Conservation (phyloP, 2,888 invertebrate genomes). For the Mesorhabditis sp. region DNA sequence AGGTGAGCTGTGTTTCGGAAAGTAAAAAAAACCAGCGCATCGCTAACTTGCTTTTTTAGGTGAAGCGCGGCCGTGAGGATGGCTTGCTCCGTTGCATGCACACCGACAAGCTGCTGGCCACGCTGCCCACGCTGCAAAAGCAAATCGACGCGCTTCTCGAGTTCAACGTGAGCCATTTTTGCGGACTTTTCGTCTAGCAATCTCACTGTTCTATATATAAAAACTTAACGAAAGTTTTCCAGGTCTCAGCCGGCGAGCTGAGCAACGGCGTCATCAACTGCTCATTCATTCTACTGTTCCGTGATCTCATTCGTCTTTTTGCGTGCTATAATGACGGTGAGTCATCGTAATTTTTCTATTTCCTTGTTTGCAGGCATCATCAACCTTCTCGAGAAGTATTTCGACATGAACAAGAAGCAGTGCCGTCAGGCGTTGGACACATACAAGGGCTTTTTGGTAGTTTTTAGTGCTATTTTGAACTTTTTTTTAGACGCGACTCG, state of each 20-base stretch:
- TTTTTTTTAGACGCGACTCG: constrained; percentile 74
- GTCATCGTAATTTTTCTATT: constrained; percentile 63
- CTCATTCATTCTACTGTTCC: constrained; percentile 96
- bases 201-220: too few relatives aligned
- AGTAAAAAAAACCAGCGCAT: background rate
- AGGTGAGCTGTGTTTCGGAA: constrained; percentile 68
- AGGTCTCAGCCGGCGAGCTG: constrained; percentile 78
- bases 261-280: constrained; percentile 98
- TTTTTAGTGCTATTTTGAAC: background rate
- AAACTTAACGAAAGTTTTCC: background rate
- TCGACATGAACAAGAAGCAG: constrained; percentile 99
- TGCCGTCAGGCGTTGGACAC: constrained; percentile 93
- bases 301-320: constrained; percentile 96
- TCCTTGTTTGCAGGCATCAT: constrained; percentile 23
- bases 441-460: constrained; percentile 89
- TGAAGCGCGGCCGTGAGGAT: constrained; percentile 95
- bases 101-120: constrained; percentile 91
- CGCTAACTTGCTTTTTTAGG: constrained; percentile 16
- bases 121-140: constrained; percentile 87
- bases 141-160: constrained; percentile 92
- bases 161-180: constrained; percentile 71
- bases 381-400: constrained; percentile 78
- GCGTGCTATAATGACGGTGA: constrained; percentile 99
- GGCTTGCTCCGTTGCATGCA: constrained; percentile 94
- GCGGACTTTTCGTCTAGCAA: background rate